These are phyloP conservation scores for Napeogenes inachia DNA, from an alignment of 2,888 invertebrate genomes.

Conservation along the genomic window DNA sequence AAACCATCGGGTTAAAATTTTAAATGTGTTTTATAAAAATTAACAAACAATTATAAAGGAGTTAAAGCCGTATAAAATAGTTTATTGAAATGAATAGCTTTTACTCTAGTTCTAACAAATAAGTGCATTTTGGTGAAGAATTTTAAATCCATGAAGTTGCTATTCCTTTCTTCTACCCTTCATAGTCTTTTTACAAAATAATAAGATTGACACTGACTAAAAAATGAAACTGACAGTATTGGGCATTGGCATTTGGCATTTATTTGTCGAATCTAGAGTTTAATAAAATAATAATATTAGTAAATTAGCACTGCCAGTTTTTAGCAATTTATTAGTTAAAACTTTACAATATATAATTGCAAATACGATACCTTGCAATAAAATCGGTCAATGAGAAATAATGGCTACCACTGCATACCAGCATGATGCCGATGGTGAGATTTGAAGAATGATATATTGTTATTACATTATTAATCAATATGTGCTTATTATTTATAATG, in stretches of 20 bases:
- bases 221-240: constrained; percentile 3
- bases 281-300: constrained; percentile 4
- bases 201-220: constrained; percentile 9
- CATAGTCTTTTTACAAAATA: neutral
- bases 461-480: constrained; percentile 18
- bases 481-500: constrained; percentile 21
- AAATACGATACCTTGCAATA: constrained; percentile 5
- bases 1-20: too few relatives aligned
- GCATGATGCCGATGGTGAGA: constrained; percentile 68
- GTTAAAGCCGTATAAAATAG: too few relatives aligned
- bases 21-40: too few relatives aligned
- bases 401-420: constrained; percentile 67
- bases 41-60: too few relatives aligned
- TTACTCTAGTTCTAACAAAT: too few relatives aligned
- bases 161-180: too few relatives aligned
- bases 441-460: constrained; percentile 17
- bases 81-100: too few relatives aligned
- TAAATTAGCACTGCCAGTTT: constrained; percentile 23
- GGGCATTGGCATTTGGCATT: neutral
- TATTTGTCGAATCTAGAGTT: neutral
- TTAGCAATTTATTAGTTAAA: constrained; percentile 25
- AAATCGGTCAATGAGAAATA: constrained; percentile 31
- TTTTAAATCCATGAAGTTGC: too few relatives aligned
- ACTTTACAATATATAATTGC: constrained; percentile 16
- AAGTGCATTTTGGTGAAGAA: too few relatives aligned